phyloP scores from a whole-genome alignment of 2,888 invertebrate species.

The Synanthedon tipuliformis region DNA sequence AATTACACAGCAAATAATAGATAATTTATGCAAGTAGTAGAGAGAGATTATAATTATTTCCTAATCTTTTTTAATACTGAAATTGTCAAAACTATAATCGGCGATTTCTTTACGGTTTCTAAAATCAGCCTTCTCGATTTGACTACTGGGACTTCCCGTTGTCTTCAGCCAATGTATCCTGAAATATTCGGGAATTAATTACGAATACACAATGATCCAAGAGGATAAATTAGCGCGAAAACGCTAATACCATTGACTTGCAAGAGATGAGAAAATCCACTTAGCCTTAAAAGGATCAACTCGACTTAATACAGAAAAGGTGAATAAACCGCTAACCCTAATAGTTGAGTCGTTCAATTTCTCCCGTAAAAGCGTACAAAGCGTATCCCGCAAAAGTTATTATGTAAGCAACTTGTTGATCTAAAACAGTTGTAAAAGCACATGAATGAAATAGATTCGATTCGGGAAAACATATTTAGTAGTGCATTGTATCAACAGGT shows the following conservation, averaged over 20 bases:
- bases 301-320: too few species aligned
- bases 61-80: slow-evolving; percentile 51
- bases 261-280: too few species aligned
- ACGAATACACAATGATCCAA: too few species aligned
- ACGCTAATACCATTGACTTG: too few species aligned
- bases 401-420: neutral
- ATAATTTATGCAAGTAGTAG: neutral
- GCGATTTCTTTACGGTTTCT: slow-evolving; percentile 71
- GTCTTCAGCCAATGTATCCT: slow-evolving; percentile 70
- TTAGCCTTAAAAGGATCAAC: too few species aligned
- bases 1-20: neutral
- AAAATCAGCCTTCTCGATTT: slow-evolving; percentile 80
- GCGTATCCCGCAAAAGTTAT: neutral
- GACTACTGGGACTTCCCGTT: slow-evolving; percentile 80
- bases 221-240: too few species aligned
- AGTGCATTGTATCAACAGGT: too few species aligned
- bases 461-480: neutral
- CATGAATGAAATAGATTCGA: neutral
- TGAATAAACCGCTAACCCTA: too few species aligned
- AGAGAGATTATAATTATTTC: slow-evolving; percentile 4
- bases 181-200: slow-evolving; percentile 12
- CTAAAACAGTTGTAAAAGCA: neutral
- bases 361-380: neutral
- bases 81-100: slow-evolving; percentile 56
- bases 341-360: neutral